Evolutionary conservation across 2,888 invertebrate species (phyloP), one percentile per base, ranked within the genome.

Genomic region (Leptarthrus brevirostris): DNA sequence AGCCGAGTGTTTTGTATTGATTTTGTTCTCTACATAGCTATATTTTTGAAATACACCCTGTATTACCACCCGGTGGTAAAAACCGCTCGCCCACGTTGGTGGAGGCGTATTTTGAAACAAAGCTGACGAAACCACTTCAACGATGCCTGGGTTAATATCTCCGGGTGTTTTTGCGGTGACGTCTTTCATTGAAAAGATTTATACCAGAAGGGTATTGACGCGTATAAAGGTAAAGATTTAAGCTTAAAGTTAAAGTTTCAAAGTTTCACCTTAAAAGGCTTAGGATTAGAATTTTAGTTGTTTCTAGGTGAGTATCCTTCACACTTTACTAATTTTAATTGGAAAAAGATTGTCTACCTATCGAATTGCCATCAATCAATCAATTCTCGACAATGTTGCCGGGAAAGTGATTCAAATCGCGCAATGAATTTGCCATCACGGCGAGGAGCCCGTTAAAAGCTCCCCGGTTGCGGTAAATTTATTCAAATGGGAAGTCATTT

Each of bases 401-500:
- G 10, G 34, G 18, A 69, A 69, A 69, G 69, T 52, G 69, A 69
- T 69, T 69, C 69, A 69, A 69, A 69, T 69, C 69, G 58, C 69
- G 75, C 75, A 36, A 75, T 75, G 75, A 75, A 75, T 75, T 64
- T 69, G 72, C 54, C 74, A 69, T 69, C 69, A 49, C 12, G n/a
- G 69, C 34, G 34, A 34, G 66, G n/a, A 52, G 47, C 30, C 30
- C 5, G 54, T 26, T n/a, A 61, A 52, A 64, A 30, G 72, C 47
- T 49, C 36, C 61, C 75, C 20, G 74, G 61, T 69, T 73, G 69
- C 69, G 76, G 76, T 64, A 76, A 76, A 76, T 76, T 76, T 76
- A 76, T 76, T 76, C 76, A 76, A 76, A 76, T 76, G 74, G 74
- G 72, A 74, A 73, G 74, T 70, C 74, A 40, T 76, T 76, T 69